Evolutionary conservation across 2,888 invertebrate genomes (phyloP).

Genomic region (Acrobasis repandana): DNA sequence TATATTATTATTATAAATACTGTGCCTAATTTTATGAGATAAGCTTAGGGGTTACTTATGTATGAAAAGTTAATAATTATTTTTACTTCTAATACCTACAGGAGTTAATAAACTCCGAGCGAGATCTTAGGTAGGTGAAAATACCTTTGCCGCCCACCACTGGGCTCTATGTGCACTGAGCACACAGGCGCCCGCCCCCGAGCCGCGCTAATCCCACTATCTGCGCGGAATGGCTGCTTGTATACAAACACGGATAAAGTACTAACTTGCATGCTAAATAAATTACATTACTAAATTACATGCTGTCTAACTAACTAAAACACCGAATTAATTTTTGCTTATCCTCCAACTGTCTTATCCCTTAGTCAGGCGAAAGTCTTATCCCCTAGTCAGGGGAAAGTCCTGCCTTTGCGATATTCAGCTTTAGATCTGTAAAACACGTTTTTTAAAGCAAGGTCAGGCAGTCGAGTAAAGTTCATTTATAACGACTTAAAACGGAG

Average conservation of each 20-base stretch:
- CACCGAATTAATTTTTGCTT: background rate
- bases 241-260: constrained; percentile 28
- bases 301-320: background rate
- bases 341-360: background rate
- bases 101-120: background rate
- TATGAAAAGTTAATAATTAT: background rate
- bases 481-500: no score
- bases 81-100: background rate
- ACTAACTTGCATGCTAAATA: constrained; percentile 6
- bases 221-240: constrained; percentile 29
- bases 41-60: background rate
- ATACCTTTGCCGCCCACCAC: background rate
- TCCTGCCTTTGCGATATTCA: background rate
- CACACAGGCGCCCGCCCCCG: constrained; percentile 22
- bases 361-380: background rate
- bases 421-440: background rate
- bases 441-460: background rate
- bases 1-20: no score
- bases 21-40: background rate
- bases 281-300: constrained; percentile 6
- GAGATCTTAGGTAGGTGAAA: background rate
- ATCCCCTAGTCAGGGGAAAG: background rate
- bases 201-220: constrained; percentile 36
- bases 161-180: background rate
- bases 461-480: no score